These are phyloP conservation scores for Stratiolaelaps scimitus DNA, from an alignment of 1,140 invertebrate species.

Conservation along the genomic window DNA sequence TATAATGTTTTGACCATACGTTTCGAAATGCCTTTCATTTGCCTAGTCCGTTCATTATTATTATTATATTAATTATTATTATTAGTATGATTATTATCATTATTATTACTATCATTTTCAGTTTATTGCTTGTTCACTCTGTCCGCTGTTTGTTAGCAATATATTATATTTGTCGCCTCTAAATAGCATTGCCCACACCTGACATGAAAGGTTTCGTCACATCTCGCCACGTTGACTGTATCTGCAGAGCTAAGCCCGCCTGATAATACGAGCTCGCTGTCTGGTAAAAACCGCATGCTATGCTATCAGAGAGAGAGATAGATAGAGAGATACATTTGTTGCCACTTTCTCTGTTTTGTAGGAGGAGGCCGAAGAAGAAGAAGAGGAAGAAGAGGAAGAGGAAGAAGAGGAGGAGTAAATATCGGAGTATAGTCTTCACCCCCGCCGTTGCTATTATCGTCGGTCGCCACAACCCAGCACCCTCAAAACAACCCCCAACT, in stretches of 20 bases:
- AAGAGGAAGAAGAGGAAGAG: conserved; percentile 32
- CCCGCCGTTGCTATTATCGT: neutral
- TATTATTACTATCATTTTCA: neutral
- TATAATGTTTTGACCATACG: neutral
- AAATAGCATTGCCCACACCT: no score
- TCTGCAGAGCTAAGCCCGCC: no score
- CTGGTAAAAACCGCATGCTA: no score
- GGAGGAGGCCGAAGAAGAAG: conserved; percentile 27
- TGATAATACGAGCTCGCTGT: no score
- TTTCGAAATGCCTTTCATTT: neutral
- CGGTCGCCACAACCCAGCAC: no score
- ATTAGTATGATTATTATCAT: neutral
- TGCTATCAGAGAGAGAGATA: no score
- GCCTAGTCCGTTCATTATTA: neutral
- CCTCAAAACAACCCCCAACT: no score
- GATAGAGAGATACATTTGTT: no score
- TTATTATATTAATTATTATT: neutral
- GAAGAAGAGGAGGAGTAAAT: conserved; percentile 29
- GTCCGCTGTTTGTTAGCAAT: neutral
- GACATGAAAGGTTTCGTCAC: no score
- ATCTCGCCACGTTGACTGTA: no score
- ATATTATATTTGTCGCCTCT: no score
- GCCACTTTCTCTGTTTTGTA: neutral
- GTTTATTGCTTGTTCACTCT: neutral
- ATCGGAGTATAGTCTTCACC: neutral